phyloP scores from a whole-genome alignment of 2,888 invertebrate species.

The Amiota mariae region DNA sequence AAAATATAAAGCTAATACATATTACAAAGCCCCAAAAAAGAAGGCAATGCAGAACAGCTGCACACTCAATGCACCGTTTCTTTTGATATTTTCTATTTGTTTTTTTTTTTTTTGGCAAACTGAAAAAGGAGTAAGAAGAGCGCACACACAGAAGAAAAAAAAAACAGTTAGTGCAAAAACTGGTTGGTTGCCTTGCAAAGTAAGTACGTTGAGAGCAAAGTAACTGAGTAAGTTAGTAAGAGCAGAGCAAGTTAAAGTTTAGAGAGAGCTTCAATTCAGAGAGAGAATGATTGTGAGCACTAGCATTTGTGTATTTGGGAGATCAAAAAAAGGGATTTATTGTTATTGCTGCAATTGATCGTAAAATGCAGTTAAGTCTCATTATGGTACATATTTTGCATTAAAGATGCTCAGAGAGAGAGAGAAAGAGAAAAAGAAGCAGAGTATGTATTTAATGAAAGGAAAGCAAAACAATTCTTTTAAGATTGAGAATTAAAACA shows the following conservation, averaged over 20 bases:
- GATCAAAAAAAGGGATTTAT: neutral
- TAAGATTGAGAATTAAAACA: neutral
- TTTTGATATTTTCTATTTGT: neutral
- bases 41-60: constrained; percentile 7
- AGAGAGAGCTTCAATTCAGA: neutral
- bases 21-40: neutral
- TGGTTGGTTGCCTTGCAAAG: constrained; percentile 13
- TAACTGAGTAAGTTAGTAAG: neutral
- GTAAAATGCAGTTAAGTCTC: constrained; percentile 1
- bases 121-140: neutral
- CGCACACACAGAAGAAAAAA: neutral
- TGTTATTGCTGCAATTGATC: constrained; percentile 10
- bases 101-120: neutral
- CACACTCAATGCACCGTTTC: constrained; percentile 11
- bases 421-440: neutral
- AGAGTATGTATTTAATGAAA: neutral
- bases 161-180: constrained; percentile 25
- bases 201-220: neutral
- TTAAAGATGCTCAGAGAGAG: neutral
- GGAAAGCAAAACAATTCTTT: too few relatives aligned
- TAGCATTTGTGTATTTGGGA: neutral
- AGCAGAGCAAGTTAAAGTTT: too few relatives aligned
- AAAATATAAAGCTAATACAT: too few relatives aligned
- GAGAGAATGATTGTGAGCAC: neutral
- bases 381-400: neutral